Conservation (phyloP, 1,140 invertebrate genomes). For the Ericerus pela region DNA sequence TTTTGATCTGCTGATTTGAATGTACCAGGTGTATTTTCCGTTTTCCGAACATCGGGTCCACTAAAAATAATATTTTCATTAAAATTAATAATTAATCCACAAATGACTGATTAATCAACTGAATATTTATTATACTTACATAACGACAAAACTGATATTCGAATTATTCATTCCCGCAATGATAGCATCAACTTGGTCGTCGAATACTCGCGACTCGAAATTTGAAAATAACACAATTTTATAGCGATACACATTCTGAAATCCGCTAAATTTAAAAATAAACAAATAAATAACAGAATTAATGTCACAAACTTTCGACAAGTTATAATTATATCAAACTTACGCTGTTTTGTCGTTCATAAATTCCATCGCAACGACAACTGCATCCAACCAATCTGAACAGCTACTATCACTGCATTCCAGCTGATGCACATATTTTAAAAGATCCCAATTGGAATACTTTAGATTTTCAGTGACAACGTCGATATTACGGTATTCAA, state of each 20-base stretch:
- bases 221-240: constrained; percentile 1
- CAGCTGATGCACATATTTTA: neutral
- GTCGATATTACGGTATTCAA: neutral
- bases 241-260: neutral
- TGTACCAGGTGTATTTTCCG: neutral
- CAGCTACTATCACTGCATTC: neutral
- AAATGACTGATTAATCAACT: neutral
- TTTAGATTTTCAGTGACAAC: neutral
- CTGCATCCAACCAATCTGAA: neutral
- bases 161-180: neutral
- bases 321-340: neutral
- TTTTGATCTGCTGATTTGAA: neutral
- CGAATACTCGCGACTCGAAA: neutral
- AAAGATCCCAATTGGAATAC: neutral
- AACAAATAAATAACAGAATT: neutral
- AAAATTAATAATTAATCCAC: neutral
- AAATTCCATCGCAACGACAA: neutral
- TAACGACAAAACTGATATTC: neutral
- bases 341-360: neutral
- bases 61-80: neutral
- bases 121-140: neutral
- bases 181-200: neutral
- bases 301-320: neutral
- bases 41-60: neutral
- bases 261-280: neutral